Conservation (phyloP, 2,797 vertebrate species). For the Tragelaphus eurycerus region DNA sequence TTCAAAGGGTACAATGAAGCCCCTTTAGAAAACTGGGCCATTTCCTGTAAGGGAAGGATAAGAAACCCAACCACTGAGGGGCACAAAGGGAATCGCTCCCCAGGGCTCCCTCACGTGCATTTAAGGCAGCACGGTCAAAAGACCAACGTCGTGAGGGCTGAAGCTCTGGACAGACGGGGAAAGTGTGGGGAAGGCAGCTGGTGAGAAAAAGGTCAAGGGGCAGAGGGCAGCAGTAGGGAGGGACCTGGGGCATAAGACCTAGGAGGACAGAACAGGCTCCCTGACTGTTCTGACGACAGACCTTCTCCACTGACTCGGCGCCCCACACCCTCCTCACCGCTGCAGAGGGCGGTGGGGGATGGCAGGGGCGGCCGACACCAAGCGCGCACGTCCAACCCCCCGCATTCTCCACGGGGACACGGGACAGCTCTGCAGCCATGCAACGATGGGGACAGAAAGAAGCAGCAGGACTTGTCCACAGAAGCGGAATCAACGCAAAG, state of each 20-base stretch:
- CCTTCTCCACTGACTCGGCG: not conserved
- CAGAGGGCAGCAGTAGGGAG: not conserved
- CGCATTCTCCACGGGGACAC: constrained; percentile 58
- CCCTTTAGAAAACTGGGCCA: constrained; percentile 10
- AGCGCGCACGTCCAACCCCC: constrained; percentile 45
- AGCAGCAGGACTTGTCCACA: constrained; percentile 78
- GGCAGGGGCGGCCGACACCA: constrained; percentile 67
- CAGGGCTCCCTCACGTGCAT: not conserved
- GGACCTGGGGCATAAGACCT: not conserved
- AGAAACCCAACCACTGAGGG: not conserved
- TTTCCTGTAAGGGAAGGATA: not conserved
- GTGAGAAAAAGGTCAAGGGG: constrained; percentile 59
- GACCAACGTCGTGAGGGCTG: not conserved
- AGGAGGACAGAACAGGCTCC: not conserved
- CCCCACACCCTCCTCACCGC: not conserved
- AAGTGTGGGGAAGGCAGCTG: constrained; percentile 17
- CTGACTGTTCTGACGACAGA: not conserved
- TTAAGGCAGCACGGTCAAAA: not conserved
- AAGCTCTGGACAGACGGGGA: not conserved
- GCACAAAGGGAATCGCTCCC: constrained; percentile 23
- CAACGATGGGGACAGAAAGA: constrained; percentile 81
- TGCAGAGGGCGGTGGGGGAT: constrained; percentile 30
- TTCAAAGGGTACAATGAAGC: not conserved
- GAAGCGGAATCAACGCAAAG: constrained; percentile 77
- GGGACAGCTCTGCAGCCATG: constrained; percentile 81